These are phyloP conservation scores for Plagodis dolabraria DNA, from an alignment of 2,888 invertebrate genomes.

Conservation along the genomic window DNA sequence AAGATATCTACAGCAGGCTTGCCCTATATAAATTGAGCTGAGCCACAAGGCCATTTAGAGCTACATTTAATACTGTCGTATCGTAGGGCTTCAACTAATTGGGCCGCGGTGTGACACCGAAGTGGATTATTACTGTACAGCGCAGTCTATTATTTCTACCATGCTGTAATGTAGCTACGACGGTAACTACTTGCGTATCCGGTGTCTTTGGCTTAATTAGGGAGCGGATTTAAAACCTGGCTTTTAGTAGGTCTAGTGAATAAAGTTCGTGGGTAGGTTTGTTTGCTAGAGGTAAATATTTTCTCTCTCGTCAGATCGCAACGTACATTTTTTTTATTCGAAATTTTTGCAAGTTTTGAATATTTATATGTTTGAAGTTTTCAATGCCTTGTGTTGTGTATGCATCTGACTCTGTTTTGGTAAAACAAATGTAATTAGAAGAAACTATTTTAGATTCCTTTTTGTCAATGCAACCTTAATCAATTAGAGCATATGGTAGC, in stretches of 20 bases:
- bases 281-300: no score
- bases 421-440: not conserved
- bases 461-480: no score
- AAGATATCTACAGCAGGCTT: slow-evolving; percentile 9
- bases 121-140: slow-evolving; percentile 26
- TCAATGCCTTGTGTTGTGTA: not conserved
- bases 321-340: no score
- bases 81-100: slow-evolving; percentile 27
- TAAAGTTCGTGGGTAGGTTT: no score
- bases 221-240: not conserved
- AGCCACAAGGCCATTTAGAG: slow-evolving; percentile 2
- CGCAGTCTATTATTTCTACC: not conserved
- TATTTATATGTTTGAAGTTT: no score
- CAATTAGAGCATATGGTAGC: no score
- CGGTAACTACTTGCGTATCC: not conserved
- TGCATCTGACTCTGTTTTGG: not conserved
- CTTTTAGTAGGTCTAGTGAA: not conserved
- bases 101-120: slow-evolving; percentile 21
- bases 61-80: not conserved
- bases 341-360: no score
- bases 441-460: no score
- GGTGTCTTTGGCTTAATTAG: not conserved
- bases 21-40: slow-evolving; percentile 3
- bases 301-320: no score
- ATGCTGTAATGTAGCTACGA: not conserved